These are phyloP conservation scores for Lepeophtheirus nordmannii DNA, from an alignment of 2,888 invertebrate genomes.

Conservation along the genomic window DNA sequence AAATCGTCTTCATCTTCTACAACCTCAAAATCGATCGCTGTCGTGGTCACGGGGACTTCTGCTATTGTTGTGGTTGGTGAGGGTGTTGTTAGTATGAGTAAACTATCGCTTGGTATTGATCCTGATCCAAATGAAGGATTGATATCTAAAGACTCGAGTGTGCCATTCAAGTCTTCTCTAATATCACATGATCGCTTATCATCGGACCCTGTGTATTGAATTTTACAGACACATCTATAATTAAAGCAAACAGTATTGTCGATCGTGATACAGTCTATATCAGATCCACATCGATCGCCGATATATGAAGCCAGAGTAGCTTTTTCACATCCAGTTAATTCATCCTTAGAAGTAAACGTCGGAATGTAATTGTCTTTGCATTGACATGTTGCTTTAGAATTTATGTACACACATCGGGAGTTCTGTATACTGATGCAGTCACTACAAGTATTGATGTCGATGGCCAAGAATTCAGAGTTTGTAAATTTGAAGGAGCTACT, in stretches of 20 bases:
- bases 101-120: background rate
- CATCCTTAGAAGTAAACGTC: background rate
- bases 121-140: background rate
- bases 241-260: background rate
- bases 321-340: background rate
- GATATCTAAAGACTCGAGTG: background rate
- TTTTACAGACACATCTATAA: background rate
- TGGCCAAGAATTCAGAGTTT: background rate
- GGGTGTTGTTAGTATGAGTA: background rate
- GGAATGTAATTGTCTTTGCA: background rate
- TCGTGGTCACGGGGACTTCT: background rate
- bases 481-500: background rate
- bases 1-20: background rate
- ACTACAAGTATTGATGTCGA: background rate
- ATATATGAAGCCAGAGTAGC: background rate
- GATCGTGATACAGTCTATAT: background rate
- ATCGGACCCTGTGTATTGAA: background rate
- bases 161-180: background rate
- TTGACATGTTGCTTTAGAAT: background rate
- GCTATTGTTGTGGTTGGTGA: background rate
- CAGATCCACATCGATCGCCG: background rate
- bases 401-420: background rate
- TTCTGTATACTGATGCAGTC: background rate
- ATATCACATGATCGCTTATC: background rate
- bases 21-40: background rate